Base-by-base conservation (phyloP, 2,888 invertebrate species). In the Anoplius nigerrimus region DNA sequence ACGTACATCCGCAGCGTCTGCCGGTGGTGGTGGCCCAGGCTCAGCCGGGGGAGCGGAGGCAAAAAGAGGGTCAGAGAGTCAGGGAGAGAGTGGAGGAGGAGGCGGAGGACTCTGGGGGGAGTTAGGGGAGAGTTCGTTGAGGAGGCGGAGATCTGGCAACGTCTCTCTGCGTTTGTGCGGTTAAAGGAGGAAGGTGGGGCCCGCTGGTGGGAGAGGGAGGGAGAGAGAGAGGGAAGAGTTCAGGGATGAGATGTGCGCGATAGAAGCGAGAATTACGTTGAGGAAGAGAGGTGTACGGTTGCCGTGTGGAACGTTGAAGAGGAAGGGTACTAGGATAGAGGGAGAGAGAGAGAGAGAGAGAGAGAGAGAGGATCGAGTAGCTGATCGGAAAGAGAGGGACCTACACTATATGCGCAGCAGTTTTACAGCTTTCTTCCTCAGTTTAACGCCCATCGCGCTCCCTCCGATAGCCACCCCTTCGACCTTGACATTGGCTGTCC, bases 401-500 rank as follows among this genome's bases (percentile, higher is more conserved):
- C 3, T 24, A 24, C 2, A 24, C 6, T 6, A 24, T 62, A 34
- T 64, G 71, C 72, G 69, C 57, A 54, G 77, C 61, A 64, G 62
- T 66, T 66, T 51, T n/a, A 62, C 60, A 59, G 45, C 58, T 45
- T 45, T 45, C 45, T 11, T 16, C n/a, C 45, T 45, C 45, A 5
- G 3, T 16, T 16, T 5, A 5, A 45, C 45, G 11, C 16, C 3
- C 45, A 5, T 15, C 45, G 16, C 45, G 11, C 45, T 27, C 27
- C 57, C 68, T 66, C 24, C 34, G 11, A 11, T 11, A 11, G 66
- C 71, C 69, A 72, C 69, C 72, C 75, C 69, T 71, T 67, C 62
- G 78, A 81, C 83, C 82, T 82, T 83, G 83, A 82, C 83, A 81
- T 77, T 83, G 84, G 67, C 72, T 62, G 73, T 24, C 51, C 51